Evolutionary conservation across 1,140 invertebrate species (phyloP), one percentile per base, ranked within the genome.

Genomic region (Drosophila aff.): DNA sequence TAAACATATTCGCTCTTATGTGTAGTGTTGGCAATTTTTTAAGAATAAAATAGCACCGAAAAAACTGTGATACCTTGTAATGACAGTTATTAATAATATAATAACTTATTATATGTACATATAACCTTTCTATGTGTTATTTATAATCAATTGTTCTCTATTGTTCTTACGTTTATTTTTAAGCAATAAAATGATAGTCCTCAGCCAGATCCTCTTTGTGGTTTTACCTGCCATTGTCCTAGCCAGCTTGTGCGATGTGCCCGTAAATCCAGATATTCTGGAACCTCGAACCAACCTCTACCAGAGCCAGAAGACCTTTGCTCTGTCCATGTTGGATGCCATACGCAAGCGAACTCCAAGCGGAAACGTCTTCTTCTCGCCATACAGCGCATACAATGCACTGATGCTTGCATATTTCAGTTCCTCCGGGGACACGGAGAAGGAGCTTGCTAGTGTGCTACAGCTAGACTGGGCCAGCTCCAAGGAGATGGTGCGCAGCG

Each of bases 291-390:
- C 41, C 26, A 63, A 74, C n/a, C 75, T 96, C 10, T 95, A 94
- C 64, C 92, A 93, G 0, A 95, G 96, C 0, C 95, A 96, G 76
- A 93, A 96, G 50, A 93, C 93, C 11, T 97, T 97, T 82, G 95
- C 96, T 4, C 81, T 97, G 16, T 94, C 95, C 28, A 92, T 96
- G 11, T 93, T 97, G 64, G 95, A 95, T 47, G 94, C 94, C 10
- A 94, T 96, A 50, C 94, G 95, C 38, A 57, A 16, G n/a, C 16
- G 21, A 21, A 57, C 21, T 16, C 93, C 95, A 0, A 90, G 94
- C 31, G 95, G 95, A 55, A 98, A 98, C 92, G 90, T 98, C 6
- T 97, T 98, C 94, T 97, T 97, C 85, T 98, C 97, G 16, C 97
- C 97, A 0, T 96, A 97, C 92, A 98, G 97, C 75, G 95, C 98